Percentiles rank a stretch among this genome's conserved stretches.
These are phyloP conservation scores for Chrysolina americana DNA, from an alignment of 2,888 invertebrate species.

Conservation along the genomic window DNA sequence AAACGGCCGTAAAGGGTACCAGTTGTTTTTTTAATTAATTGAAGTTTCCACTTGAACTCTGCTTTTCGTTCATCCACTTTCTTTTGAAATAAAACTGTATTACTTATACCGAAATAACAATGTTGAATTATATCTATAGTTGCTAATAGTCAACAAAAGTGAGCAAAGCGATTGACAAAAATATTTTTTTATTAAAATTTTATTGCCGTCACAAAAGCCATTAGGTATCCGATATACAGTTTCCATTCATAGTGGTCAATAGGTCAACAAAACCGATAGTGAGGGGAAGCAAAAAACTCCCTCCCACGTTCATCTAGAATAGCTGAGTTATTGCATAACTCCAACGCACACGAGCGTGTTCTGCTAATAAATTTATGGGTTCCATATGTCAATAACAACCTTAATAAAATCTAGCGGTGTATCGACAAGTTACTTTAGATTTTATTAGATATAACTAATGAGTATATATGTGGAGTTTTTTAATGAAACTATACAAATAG, in stretches of 20 bases:
- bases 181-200: no score
- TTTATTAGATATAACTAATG: conserved; percentile 18
- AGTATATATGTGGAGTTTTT: conserved; percentile 6
- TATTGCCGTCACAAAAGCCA: no score
- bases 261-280: not conserved
- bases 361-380: conserved; percentile 11
- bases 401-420: not conserved
- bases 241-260: not conserved
- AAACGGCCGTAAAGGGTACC: no score
- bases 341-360: conserved; percentile 1
- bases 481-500: not conserved
- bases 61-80: no score
- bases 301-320: not conserved
- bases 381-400: conserved; percentile 1
- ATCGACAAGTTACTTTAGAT: conserved; percentile 17
- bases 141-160: no score
- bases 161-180: no score
- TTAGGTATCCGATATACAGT: not conserved
- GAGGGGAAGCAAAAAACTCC: not conserved
- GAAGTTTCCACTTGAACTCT: no score
- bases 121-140: no score
- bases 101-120: no score
- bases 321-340: conserved; percentile 12
- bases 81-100: no score
- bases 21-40: no score